Base-by-base conservation (phyloP, 1,140 invertebrate species). In the Streblospio benedicti region DNA sequence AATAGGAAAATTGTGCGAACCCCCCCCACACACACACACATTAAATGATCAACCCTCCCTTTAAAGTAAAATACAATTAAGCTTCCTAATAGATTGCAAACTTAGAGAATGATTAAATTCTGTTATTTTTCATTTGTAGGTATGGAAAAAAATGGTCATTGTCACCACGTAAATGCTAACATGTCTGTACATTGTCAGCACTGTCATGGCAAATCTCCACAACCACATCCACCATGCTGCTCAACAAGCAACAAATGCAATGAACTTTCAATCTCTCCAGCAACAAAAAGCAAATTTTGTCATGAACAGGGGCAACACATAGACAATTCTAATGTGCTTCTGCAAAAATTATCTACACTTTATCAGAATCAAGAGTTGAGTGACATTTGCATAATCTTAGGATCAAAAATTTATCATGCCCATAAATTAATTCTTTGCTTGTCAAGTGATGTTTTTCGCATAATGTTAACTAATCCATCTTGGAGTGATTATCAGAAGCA, bases 371-470 rank as follows among this genome's bases (percentile, higher is more conserved):
- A 87, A 63, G 75, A 90, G 64, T 88, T 93, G 85, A 90, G 87
- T 74, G 91, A 93, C 74, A 85, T 93, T 27, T 85, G 84, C 35
- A 77, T 93, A 16, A 83, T 90, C 51, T 89, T 93, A 20, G 86
- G 85, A 59, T 85, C 85, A 0, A 82, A 85, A 28, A 84, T 86
- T 59, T 93, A 90, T 81, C 88, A 89, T 25, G 88, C 90, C 25
- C 93, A 96, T 78, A 84, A 90, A 55, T 83, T 96, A 5, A 94
- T 96, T 70, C 81, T 96, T 1, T 94, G 91, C 83, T 90, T 91
- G 61, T 92, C 89, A 61, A 94, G 91, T 77, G 91, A 95, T 81
- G 93, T 96, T 20, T 95, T 96, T 77, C 90, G 93, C 86, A 89
- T 93, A 4, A 96, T 96, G 93, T 77, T 96, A 38, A 93, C 93